Conservation (phyloP, 2,888 invertebrate species). For the Scelioninae gen. 1 region DNA sequence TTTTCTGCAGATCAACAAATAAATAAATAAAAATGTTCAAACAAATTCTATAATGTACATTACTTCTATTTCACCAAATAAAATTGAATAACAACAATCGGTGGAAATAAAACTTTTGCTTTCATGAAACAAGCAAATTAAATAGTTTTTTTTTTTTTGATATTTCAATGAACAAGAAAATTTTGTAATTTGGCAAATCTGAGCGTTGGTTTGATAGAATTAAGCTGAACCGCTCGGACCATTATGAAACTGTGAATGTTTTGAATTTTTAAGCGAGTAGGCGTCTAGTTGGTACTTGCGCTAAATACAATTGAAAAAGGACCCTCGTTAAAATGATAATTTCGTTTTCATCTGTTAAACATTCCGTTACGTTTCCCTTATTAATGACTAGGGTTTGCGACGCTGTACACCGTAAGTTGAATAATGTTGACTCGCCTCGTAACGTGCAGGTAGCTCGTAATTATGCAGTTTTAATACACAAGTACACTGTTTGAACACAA, state of each 20-base stretch:
- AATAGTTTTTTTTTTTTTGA: too few relatives aligned
- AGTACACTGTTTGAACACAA: slow-evolving; percentile 43
- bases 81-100: too few relatives aligned
- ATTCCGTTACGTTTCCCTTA: slow-evolving; percentile 41
- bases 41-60: too few relatives aligned
- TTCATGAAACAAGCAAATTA: too few relatives aligned
- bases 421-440: slow-evolving; percentile 45
- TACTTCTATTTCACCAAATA: too few relatives aligned
- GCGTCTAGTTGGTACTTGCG: neutral
- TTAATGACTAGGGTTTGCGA: slow-evolving; percentile 39
- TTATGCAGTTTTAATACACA: slow-evolving; percentile 58
- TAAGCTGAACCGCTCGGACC: too few relatives aligned
- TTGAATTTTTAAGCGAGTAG: slow-evolving; percentile 26
- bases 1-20: too few relatives aligned
- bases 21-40: too few relatives aligned
- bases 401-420: slow-evolving; percentile 39
- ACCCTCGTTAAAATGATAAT: slow-evolving; percentile 55
- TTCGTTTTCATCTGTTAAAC: slow-evolving; percentile 55
- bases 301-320: slow-evolving; percentile 35
- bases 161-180: too few relatives aligned
- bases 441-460: slow-evolving; percentile 37
- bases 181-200: too few relatives aligned
- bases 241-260: neutral
- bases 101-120: too few relatives aligned
- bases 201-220: too few relatives aligned